phyloP scores from a whole-genome alignment of 2,113 vertebrate genomes.

The Ceyx melanurus region DNA sequence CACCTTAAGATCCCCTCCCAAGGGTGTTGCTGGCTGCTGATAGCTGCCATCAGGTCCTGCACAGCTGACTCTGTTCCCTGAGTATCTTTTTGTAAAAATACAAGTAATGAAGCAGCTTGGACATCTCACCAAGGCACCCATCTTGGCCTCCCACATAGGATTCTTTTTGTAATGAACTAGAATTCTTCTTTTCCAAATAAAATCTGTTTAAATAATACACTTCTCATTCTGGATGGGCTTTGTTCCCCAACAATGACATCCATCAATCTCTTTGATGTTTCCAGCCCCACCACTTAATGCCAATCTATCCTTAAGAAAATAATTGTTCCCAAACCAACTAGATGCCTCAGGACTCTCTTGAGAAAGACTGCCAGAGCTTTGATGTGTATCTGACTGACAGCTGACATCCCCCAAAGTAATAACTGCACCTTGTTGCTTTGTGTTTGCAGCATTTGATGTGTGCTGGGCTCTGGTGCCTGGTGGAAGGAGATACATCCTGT shows the following conservation, averaged over 20 bases:
- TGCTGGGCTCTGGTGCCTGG: constrained; percentile 94
- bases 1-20: neutral
- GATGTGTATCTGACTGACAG: neutral
- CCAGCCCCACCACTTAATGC: neutral
- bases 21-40: neutral
- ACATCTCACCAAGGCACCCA: neutral
- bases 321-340: neutral
- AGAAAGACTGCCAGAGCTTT: neutral
- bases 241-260: neutral
- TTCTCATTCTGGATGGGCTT: neutral
- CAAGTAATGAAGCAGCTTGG: neutral
- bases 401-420: constrained; percentile 11
- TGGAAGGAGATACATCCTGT: constrained; percentile 91
- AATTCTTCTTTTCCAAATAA: constrained; percentile 5
- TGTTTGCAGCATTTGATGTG: constrained; percentile 91
- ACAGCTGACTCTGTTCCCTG: neutral
- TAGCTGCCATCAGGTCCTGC: neutral
- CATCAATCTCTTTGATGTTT: neutral
- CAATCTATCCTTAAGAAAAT: neutral
- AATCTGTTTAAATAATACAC: neutral
- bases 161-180: neutral
- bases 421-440: constrained; percentile 47
- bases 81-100: neutral
- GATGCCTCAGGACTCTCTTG: constrained; percentile 15
- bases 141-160: neutral